These are phyloP conservation scores for Synanthedon vespiformis DNA, from an alignment of 2,888 invertebrate species.

Conservation along the genomic window DNA sequence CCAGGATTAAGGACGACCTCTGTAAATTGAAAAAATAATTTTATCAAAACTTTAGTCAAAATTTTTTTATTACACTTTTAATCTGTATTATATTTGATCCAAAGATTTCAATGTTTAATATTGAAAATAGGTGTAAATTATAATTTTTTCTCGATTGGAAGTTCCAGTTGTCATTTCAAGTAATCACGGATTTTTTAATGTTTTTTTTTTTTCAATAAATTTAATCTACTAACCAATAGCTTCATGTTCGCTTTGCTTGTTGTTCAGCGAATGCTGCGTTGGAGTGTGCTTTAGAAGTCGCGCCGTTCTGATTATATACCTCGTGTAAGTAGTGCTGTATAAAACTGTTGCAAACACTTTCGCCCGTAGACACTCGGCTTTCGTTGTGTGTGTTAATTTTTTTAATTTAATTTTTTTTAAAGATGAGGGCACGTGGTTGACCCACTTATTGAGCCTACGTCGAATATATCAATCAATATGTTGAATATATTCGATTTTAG, in stretches of 20 bases:
- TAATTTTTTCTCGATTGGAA: background rate
- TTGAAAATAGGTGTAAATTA: background rate
- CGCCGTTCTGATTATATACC: constrained; percentile 50
- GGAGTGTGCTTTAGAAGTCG: constrained; percentile 42
- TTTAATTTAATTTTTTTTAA: constrained; percentile 5
- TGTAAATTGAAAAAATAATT: constrained; percentile 26
- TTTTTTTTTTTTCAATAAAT: constrained; percentile 4
- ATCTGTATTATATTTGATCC: background rate
- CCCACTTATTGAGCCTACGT: constrained; percentile 1
- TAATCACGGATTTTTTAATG: background rate
- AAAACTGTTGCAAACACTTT: constrained; percentile 59
- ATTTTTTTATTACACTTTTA: background rate
- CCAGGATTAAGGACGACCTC: constrained; percentile 63
- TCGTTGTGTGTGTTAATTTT: constrained; percentile 27
- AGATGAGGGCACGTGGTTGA: constrained; percentile 2
- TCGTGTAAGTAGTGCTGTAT: constrained; percentile 42
- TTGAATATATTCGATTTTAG: background rate
- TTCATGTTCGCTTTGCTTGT: constrained; percentile 64
- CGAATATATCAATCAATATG: background rate
- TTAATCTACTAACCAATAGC: constrained; percentile 54
- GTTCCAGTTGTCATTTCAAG: background rate
- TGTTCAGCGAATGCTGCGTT: constrained; percentile 57
- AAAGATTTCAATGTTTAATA: background rate
- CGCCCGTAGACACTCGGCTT: constrained; percentile 32
- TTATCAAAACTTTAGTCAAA: background rate